Evolutionary conservation across 2,797 vertebrate genomes (phyloP).

Genomic region (Sylvilagus floridanus): DNA sequence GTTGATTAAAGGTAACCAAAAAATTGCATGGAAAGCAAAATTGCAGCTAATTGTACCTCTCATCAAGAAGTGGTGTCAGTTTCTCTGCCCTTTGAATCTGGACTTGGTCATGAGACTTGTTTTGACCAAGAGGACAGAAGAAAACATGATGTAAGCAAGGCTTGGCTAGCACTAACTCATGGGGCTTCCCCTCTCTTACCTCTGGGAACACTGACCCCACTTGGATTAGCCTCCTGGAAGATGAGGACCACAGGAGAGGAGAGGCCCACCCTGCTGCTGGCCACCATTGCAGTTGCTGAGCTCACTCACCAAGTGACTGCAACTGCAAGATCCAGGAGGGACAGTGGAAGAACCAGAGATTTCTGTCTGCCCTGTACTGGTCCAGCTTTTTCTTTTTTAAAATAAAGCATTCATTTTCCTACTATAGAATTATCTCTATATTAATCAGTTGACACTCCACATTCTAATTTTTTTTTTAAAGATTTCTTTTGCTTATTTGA

Average conservation of each 20-base stretch:
- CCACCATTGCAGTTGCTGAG: neutral
- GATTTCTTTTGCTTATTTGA: too few relatives aligned
- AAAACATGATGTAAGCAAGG: neutral
- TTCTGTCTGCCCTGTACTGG: neutral
- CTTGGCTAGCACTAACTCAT: rapidly evolving
- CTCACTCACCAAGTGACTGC: too few relatives aligned
- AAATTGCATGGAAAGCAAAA: too few relatives aligned
- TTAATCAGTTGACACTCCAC: too few relatives aligned
- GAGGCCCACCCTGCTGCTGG: neutral
- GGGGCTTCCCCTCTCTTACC: neutral
- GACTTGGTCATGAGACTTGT: neutral
- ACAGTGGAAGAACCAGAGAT: neutral
- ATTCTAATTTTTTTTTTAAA: too few relatives aligned
- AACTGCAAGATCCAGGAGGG: neutral
- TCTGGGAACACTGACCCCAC: neutral
- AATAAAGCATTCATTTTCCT: too few relatives aligned
- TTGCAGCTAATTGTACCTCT: neutral
- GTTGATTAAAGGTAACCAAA: too few relatives aligned
- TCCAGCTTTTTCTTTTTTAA: too few relatives aligned
- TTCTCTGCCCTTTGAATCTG: neutral
- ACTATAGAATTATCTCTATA: too few relatives aligned
- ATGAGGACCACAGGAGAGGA: neutral
- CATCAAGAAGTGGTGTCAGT: neutral
- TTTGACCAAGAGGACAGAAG: neutral
- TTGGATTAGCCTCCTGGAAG: neutral